Percentiles rank a stretch among this genome's conserved stretches.
These are phyloP conservation scores for Paradoxurus hermaphroditus DNA, from an alignment of 2,113 vertebrate species.

Conservation along the genomic window DNA sequence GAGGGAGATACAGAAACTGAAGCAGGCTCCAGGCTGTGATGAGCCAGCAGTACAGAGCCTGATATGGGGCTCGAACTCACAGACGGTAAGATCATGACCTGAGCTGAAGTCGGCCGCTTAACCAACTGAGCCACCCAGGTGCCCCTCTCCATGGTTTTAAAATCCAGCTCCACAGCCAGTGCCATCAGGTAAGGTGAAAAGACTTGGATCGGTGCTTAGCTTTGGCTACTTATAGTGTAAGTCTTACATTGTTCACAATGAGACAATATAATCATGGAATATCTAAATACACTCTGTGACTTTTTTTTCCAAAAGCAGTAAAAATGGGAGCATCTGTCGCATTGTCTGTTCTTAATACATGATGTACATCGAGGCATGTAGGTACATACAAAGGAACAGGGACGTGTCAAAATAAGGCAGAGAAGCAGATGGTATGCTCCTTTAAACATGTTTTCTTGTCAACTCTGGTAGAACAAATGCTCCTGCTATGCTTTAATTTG, in stretches of 20 bases:
- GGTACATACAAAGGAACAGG: constrained; percentile 13
- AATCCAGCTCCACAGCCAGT: rapidly evolving
- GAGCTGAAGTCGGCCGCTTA: too few species aligned
- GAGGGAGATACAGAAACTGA: too few species aligned
- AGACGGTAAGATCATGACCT: too few species aligned
- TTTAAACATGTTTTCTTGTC: constrained; percentile 57
- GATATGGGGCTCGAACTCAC: too few species aligned
- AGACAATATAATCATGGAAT: constrained; percentile 26
- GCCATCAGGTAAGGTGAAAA: background rate
- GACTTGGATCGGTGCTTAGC: background rate
- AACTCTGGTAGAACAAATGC: constrained; percentile 64
- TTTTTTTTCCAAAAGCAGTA: constrained; percentile 47
- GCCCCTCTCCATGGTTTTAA: background rate
- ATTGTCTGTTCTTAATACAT: constrained; percentile 48
- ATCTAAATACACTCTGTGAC: constrained; percentile 30
- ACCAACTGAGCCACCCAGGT: too few species aligned
- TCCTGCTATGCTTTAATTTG: constrained; percentile 57
- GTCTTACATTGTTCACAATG: background rate
- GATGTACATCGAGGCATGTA: background rate
- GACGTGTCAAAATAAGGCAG: background rate
- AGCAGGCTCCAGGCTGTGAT: too few species aligned
- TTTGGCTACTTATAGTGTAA: background rate
- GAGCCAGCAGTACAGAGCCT: too few species aligned
- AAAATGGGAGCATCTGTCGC: constrained; percentile 55
- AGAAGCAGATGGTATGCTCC: constrained; percentile 56